Percentiles rank a stretch among this genome's conserved stretches.
Evolutionary conservation across 2,113 vertebrate species (phyloP).

Genomic region (Perognathus longimembris): DNA sequence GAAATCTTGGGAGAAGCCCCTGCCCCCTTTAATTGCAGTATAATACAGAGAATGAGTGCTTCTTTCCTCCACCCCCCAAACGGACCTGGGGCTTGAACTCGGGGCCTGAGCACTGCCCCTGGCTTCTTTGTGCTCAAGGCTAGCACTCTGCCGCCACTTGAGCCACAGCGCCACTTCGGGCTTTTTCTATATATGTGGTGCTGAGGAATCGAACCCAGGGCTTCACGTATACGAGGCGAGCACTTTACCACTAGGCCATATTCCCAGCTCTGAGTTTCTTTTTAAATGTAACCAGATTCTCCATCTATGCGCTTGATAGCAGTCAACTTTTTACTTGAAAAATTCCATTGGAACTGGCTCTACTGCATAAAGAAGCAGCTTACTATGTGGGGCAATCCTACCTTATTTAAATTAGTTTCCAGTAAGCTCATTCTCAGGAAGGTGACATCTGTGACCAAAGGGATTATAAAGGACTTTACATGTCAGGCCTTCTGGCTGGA

Average conservation of each 20-base stretch:
- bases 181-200: no score
- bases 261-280: no score
- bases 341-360: not conserved
- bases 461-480: not conserved
- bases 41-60: no score
- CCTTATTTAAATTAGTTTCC: not conserved
- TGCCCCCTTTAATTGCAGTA: not conserved
- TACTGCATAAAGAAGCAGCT: fast-evolving
- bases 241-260: no score
- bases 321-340: not conserved
- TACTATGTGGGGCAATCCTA: not conserved
- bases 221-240: no score
- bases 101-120: no score
- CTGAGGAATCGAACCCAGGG: no score
- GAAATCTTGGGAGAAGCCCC: not conserved
- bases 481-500: not conserved
- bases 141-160: no score
- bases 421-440: not conserved
- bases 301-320: not conserved
- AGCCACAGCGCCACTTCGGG: no score
- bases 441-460: not conserved
- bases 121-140: no score
- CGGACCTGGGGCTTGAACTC: no score
- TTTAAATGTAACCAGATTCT: not conserved
- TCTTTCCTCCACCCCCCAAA: no score